Evolutionary conservation across 2,888 invertebrate genomes (phyloP).

Genomic region (Cheilosia variabilis): DNA sequence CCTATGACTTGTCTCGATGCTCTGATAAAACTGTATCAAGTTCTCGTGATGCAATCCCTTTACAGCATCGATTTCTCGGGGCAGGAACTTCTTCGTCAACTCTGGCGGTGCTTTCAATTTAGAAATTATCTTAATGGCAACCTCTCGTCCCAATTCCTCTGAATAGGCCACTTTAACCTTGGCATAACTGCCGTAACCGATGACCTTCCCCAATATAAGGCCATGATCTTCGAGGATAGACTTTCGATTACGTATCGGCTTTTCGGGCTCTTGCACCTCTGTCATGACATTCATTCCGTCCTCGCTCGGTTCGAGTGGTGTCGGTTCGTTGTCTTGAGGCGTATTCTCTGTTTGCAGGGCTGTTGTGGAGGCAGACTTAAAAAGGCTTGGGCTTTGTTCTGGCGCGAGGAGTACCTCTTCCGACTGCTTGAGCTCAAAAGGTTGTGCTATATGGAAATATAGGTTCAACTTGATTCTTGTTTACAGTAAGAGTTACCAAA

Average conservation of each 20-base stretch:
- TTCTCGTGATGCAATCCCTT: conserved; percentile 92
- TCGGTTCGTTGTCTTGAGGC: not conserved
- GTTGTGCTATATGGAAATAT: not conserved
- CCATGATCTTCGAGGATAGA: conserved; percentile 92
- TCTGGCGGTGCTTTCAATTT: conserved; percentile 92
- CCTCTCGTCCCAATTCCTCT: conserved; percentile 88
- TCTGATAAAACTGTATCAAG: conserved; percentile 91
- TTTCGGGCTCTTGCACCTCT: conserved; percentile 2
- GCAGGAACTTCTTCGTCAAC: conserved; percentile 91
- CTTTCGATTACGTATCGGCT: conserved; percentile 77
- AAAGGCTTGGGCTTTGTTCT: not conserved
- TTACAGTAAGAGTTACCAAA: no score
- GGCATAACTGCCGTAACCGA: conserved; percentile 93
- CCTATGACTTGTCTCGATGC: conserved; percentile 94
- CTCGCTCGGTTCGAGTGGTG: conserved; percentile 16
- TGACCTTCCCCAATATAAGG: conserved; percentile 89
- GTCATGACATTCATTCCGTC: conserved; percentile 4
- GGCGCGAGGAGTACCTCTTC: not conserved
- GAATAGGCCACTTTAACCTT: conserved; percentile 92
- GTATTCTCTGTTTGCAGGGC: not conserved
- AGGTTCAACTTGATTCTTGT: not conserved
- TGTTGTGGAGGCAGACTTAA: conserved; percentile 7
- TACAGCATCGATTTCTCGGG: conserved; percentile 92
- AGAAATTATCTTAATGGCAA: conserved; percentile 93
- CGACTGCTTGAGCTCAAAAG: conserved; percentile 1